These are phyloP conservation scores for Mustelus asterias DNA, from an alignment of 2,113 vertebrate species.

Conservation along the genomic window DNA sequence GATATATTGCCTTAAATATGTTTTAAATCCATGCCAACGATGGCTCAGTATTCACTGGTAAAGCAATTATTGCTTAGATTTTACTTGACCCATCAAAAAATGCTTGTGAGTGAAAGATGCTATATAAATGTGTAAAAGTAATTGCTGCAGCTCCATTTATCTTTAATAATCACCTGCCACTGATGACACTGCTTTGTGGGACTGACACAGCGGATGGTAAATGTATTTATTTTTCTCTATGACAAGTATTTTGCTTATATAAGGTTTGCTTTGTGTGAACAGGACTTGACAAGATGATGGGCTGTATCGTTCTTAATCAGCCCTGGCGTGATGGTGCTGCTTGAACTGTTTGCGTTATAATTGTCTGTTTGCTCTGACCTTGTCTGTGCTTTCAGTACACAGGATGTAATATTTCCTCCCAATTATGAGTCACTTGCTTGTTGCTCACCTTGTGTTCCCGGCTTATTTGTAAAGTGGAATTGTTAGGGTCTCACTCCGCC, in stretches of 20 bases:
- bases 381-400: conserved; percentile 45
- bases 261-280: conserved; percentile 69
- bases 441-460: neutral
- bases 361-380: conserved; percentile 56
- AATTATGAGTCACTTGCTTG: conserved; percentile 10
- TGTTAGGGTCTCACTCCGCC: neutral
- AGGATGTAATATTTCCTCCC: conserved; percentile 41
- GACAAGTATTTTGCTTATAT: conserved; percentile 68
- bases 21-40: neutral
- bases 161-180: conserved; percentile 79
- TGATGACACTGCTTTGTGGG: conserved; percentile 73
- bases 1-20: neutral
- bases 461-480: conserved; percentile 15
- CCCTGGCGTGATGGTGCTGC: conserved; percentile 55
- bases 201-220: conserved; percentile 71
- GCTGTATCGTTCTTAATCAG: conserved; percentile 72
- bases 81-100: conserved; percentile 73
- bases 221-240: conserved; percentile 65
- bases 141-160: conserved; percentile 76
- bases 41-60: conserved; percentile 39
- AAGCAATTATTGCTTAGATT: conserved; percentile 70
- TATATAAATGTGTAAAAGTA: conserved; percentile 71
- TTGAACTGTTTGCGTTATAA: conserved; percentile 54
- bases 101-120: conserved; percentile 71
- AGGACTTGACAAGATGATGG: conserved; percentile 69